phyloP scores from a whole-genome alignment of 1,140 invertebrate genomes.

The Thaumetopoea pityocampa region DNA sequence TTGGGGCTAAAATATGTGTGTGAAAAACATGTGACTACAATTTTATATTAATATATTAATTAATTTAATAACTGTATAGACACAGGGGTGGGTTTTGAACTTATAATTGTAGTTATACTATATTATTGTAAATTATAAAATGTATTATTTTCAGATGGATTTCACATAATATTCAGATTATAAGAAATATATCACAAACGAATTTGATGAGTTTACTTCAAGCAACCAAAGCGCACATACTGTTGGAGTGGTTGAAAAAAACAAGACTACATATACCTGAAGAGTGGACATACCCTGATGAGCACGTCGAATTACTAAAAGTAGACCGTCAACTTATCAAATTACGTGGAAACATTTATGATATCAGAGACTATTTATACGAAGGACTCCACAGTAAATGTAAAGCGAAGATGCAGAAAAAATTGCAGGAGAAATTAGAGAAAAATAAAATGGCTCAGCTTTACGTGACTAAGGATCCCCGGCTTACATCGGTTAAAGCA shows the following conservation, averaged over 20 bases:
- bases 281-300: neutral
- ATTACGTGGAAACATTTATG: slow-evolving; percentile 34
- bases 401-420: slow-evolving; percentile 29
- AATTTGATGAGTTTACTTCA: slow-evolving; percentile 32
- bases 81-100: too few relatives aligned
- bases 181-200: slow-evolving; percentile 20
- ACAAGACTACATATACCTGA: slow-evolving; percentile 25
- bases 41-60: too few relatives aligned
- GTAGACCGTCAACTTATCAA: slow-evolving; percentile 32
- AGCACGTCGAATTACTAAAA: slow-evolving; percentile 18
- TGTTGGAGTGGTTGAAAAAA: slow-evolving; percentile 29
- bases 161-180: slow-evolving; percentile 30
- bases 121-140: too few relatives aligned
- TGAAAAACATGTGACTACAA: too few relatives aligned
- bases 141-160: slow-evolving; percentile 47
- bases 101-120: too few relatives aligned
- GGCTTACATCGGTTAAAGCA: neutral
- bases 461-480: too few relatives aligned
- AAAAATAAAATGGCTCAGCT: too few relatives aligned
- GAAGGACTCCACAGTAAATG: slow-evolving; percentile 16
- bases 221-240: slow-evolving; percentile 31
- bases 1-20: too few relatives aligned
- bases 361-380: slow-evolving; percentile 46
- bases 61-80: too few relatives aligned
- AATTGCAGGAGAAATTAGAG: slow-evolving; percentile 25